Percentiles rank a stretch among this genome's conserved stretches.
Conservation (phyloP, 2,888 invertebrate species). For the Pseudolycoriella hygida region DNA sequence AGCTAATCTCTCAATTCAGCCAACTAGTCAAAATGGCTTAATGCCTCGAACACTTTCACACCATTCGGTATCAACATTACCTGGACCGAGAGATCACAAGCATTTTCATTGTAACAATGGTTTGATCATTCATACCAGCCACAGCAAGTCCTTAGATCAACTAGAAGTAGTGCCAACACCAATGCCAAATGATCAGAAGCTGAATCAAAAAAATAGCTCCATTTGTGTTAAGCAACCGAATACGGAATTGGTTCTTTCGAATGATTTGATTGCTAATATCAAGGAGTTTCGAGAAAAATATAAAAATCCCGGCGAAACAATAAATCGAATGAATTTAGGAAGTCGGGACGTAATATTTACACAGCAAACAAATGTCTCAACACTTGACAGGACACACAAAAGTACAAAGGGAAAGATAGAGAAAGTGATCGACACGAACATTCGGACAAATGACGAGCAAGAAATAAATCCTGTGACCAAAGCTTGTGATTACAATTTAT, state of each 20-base stretch:
- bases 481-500: constrained; percentile 22
- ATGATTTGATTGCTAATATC: constrained; percentile 39
- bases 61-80: constrained; percentile 40
- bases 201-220: constrained; percentile 9
- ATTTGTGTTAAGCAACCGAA: constrained; percentile 2
- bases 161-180: constrained; percentile 33
- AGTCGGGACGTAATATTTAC: background rate
- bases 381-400: constrained; percentile 12
- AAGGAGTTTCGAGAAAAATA: constrained; percentile 45
- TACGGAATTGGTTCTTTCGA: constrained; percentile 27
- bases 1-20: constrained; percentile 44
- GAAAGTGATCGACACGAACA: constrained; percentile 24
- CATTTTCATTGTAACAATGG: constrained; percentile 15
- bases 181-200: constrained; percentile 8
- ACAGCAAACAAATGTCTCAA: constrained; percentile 8
- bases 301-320: constrained; percentile 34
- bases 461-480: constrained; percentile 6
- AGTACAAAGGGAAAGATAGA: constrained; percentile 14
- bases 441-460: constrained; percentile 24
- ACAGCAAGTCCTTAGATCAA: constrained; percentile 70
- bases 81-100: constrained; percentile 17
- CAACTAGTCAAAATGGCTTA: constrained; percentile 18
- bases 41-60: constrained; percentile 31
- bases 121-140: constrained; percentile 46
- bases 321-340: constrained; percentile 7